A percentile compares a stretch with the other conserved stretches of the same genome.
Evolutionary conservation across 1,140 invertebrate species (phyloP).

Genomic region (Phymastichus coffea): DNA sequence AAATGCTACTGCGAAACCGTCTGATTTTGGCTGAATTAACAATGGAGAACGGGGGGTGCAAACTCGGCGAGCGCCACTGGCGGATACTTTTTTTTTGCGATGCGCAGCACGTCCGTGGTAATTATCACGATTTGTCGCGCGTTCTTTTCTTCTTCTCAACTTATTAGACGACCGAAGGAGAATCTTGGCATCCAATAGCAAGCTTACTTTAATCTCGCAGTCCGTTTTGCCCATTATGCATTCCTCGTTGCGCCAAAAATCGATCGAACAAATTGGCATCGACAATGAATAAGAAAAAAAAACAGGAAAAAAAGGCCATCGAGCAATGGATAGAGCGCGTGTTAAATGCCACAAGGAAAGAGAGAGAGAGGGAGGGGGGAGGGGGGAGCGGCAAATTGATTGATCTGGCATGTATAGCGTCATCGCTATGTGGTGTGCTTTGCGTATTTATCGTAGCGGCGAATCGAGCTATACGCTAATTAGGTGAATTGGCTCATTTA

Average conservation of each 20-base stretch:
- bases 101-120: conserved; percentile 13
- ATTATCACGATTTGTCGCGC: conserved; percentile 17
- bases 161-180: conserved; percentile 5
- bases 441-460: conserved; percentile 20
- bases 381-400: conserved; percentile 41
- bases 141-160: too few relatives aligned
- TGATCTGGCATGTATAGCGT: conserved; percentile 40
- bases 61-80: background rate
- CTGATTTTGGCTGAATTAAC: conserved; percentile 20
- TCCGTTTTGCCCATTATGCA: background rate
- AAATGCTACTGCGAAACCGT: conserved; percentile 13
- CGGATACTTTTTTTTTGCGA: too few relatives aligned
- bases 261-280: background rate
- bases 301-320: too few relatives aligned
- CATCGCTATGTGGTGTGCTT: conserved; percentile 29
- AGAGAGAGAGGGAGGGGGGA: too few relatives aligned
- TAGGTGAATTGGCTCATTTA: conserved; percentile 29
- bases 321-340: too few relatives aligned
- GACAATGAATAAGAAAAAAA: background rate
- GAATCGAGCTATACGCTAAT: conserved; percentile 28
- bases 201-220: too few relatives aligned
- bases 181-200: too few relatives aligned
- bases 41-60: conserved; percentile 3
- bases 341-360: conserved; percentile 39
- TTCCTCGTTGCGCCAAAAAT: background rate